A percentile compares a stretch with the other conserved stretches of the same genome.
Evolutionary conservation across 1,140 invertebrate genomes (phyloP).

Genomic region (Eubasilissa regina): DNA sequence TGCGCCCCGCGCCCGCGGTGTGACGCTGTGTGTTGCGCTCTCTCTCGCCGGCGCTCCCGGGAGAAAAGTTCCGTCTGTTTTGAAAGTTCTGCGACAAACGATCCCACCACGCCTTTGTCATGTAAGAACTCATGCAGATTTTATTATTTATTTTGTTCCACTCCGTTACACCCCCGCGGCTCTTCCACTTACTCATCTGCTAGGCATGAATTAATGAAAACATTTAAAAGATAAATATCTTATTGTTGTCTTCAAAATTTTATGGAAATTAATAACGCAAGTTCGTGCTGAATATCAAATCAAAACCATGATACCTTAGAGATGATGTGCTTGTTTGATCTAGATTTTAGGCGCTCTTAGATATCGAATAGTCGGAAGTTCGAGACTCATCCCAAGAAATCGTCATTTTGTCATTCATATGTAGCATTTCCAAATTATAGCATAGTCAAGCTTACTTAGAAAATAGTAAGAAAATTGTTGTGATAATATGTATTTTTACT

Average conservation of each 20-base stretch:
- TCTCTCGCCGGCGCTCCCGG: background rate
- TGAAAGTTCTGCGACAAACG: conserved; percentile 49
- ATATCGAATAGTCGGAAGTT: too few relatives aligned
- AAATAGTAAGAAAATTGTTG: too few relatives aligned
- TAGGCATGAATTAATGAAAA: background rate
- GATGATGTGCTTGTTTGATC: too few relatives aligned
- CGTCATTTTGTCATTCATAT: too few relatives aligned
- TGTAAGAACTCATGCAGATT: conserved; percentile 53
- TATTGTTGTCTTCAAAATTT: background rate
- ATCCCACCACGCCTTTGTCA: conserved; percentile 52
- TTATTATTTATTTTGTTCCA: conserved; percentile 47
- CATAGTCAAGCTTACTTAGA: too few relatives aligned
- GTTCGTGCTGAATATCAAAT: too few relatives aligned
- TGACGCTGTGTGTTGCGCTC: background rate
- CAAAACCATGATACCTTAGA: too few relatives aligned
- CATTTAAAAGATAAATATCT: background rate
- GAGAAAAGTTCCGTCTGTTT: conserved; percentile 38
- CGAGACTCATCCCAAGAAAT: too few relatives aligned
- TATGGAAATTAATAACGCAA: background rate
- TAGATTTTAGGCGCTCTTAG: too few relatives aligned
- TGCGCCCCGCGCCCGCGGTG: background rate
- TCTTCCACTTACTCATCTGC: background rate
- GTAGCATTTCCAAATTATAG: too few relatives aligned
- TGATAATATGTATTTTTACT: too few relatives aligned
- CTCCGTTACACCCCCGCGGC: conserved; percentile 26